Conservation (phyloP, 2,797 vertebrate genomes). For the Holocentrus rufus region DNA sequence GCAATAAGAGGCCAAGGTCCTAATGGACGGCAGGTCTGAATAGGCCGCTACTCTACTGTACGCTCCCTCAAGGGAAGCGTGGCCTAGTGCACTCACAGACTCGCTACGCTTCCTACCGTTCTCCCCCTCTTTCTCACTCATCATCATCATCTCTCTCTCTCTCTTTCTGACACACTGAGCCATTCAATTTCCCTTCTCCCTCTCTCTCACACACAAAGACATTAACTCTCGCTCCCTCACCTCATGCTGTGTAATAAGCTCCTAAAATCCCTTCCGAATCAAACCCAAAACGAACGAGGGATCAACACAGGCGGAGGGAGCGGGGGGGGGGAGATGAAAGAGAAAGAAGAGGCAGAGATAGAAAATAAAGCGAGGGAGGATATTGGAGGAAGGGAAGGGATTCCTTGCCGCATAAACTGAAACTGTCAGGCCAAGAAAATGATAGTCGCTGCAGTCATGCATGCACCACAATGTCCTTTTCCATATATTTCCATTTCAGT, state of each 20-base stretch:
- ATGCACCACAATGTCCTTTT: background rate
- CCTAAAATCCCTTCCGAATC: conserved; percentile 3
- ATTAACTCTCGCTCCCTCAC: conserved; percentile 2
- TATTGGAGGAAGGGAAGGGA: background rate
- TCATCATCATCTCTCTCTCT: conserved; percentile 15
- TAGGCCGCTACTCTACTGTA: conserved; percentile 29
- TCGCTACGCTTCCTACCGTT: conserved; percentile 32
- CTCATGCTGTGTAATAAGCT: background rate
- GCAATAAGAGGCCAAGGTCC: conserved; percentile 25
- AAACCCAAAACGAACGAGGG: conserved; percentile 3
- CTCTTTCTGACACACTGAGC: conserved; percentile 27
- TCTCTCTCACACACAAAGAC: conserved; percentile 14
- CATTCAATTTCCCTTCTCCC: conserved; percentile 16
- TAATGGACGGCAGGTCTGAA: conserved; percentile 54
- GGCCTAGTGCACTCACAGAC: conserved; percentile 25
- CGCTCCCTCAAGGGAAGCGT: conserved; percentile 35
- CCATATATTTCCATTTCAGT: conserved; percentile 37
- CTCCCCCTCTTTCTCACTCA: conserved; percentile 19
- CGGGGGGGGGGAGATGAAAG: background rate
- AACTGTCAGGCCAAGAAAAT: conserved; percentile 47
- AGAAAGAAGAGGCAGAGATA: background rate
- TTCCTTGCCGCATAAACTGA: background rate
- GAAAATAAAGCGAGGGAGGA: background rate
- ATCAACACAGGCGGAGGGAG: background rate
- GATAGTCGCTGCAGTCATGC: conserved; percentile 35